Conservation (phyloP, 2,888 invertebrate genomes). For the Stenichneumon culpator region DNA sequence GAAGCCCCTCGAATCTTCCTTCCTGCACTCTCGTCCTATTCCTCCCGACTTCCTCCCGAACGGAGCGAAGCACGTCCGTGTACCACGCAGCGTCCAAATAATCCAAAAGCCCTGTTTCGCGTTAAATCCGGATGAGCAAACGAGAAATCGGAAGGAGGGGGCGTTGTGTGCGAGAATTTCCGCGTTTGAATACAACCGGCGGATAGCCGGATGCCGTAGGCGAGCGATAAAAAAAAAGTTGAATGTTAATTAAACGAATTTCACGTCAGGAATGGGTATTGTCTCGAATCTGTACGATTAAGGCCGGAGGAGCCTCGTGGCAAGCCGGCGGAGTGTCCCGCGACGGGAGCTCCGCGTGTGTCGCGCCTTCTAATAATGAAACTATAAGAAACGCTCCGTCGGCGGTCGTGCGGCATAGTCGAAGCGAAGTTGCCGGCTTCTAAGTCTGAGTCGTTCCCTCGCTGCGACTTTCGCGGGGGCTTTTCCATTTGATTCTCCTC, state of each 20-base stretch:
- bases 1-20: slow-evolving; percentile 12
- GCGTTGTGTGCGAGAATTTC: slow-evolving; percentile 14
- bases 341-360: slow-evolving; percentile 34
- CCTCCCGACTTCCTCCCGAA: not conserved
- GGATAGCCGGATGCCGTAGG: slow-evolving; percentile 57
- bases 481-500: slow-evolving; percentile 30
- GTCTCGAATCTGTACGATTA: slow-evolving; percentile 75
- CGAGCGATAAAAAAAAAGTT: slow-evolving; percentile 72
- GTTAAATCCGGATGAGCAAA: slow-evolving; percentile 14
- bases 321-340: slow-evolving; percentile 33
- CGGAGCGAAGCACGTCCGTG: not conserved
- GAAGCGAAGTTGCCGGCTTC: not conserved
- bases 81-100: not conserved
- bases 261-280: slow-evolving; percentile 79
- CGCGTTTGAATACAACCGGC: slow-evolving; percentile 45
- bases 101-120: not conserved
- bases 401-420: not conserved
- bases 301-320: slow-evolving; percentile 36
- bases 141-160: slow-evolving; percentile 56
- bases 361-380: slow-evolving; percentile 51
- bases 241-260: slow-evolving; percentile 79
- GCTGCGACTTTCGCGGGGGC: slow-evolving; percentile 53
- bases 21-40: not conserved
- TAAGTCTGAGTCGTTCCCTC: slow-evolving; percentile 6
- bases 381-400: slow-evolving; percentile 51